Conservation (phyloP, 1,140 invertebrate genomes). For the Calephelis nemesis region DNA sequence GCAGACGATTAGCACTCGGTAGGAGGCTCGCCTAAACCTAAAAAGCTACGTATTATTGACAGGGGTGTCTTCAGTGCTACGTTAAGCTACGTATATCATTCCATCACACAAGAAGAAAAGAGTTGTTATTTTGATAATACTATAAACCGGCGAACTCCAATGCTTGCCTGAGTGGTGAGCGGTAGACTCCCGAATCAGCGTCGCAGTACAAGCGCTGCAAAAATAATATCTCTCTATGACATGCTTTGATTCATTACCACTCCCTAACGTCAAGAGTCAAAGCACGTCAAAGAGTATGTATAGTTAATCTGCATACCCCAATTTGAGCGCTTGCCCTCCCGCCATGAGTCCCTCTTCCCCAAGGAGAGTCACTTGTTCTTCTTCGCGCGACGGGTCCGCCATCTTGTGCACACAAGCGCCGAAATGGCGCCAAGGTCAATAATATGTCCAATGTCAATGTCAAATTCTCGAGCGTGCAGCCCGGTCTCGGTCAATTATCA, state of each 20-base stretch:
- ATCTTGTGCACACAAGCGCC: conserved; percentile 84
- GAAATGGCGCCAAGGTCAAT: conserved; percentile 69
- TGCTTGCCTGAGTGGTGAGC: conserved; percentile 88
- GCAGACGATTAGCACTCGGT: conserved; percentile 72
- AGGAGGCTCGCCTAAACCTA: conserved; percentile 49
- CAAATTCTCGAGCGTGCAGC: conserved; percentile 37
- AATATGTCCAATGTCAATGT: conserved; percentile 53
- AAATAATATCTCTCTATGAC: conserved; percentile 77
- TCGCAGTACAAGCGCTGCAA: conserved; percentile 88
- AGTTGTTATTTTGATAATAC: conserved; percentile 75
- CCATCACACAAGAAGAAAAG: conserved; percentile 73
- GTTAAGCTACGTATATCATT: conserved; percentile 62
- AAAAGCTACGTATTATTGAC: conserved; percentile 53
- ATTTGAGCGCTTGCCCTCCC: conserved; percentile 95
- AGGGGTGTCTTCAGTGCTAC: conserved; percentile 56
- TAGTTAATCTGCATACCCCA: conserved; percentile 83
- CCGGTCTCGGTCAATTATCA: conserved; percentile 11
- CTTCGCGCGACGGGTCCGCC: conserved; percentile 93
- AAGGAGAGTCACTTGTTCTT: conserved; percentile 95
- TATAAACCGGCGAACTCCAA: conserved; percentile 79
- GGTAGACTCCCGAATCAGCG: conserved; percentile 84
- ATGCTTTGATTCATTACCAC: conserved; percentile 59
- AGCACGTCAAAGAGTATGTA: conserved; percentile 53
- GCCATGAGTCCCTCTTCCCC: conserved; percentile 95
- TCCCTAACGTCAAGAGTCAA: conserved; percentile 43